Evolutionary conservation across 2,797 vertebrate species (phyloP), one percentile per base, ranked within the genome.

Genomic region (Jordanella pulchra): DNA sequence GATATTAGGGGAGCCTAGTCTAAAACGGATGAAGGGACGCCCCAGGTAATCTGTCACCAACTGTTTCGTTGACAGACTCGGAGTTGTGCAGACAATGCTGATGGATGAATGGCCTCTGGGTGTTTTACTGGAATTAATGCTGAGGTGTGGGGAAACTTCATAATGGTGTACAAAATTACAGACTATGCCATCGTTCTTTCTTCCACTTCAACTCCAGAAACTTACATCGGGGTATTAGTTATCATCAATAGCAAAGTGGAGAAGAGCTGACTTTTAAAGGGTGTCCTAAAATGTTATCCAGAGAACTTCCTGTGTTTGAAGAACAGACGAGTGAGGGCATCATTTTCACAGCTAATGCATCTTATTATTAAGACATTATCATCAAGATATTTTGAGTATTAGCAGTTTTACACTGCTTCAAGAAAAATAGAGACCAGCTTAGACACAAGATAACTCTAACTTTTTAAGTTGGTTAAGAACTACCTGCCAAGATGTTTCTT

Each of bases 41-140:
- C 17, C 28, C 14, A 10, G 75, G 82, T 84, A 72, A 89, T 93
- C 85, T 73, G 85, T 93, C 91, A 88, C 80, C 66, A 0, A 39
- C 51, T 50, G 71, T 64, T 39, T 35, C 69, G 44, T 28, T 82
- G 88, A 90, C 86, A 90, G 77, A 78, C 80, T 71, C 30, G 7
- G 64, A 80, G 83, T 79, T 76, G 71, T 63, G 30, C 69, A 69
- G 68, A 72, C 48, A 12, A 54, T 72, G 81, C 75, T 85, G 85
- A 86, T 76, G 65, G 86, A 90, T 85, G 87, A 71, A 6, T 7
- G 39, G 54, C 64, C 53, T 28, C 72, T 7, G 65, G 76, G 56
- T 3, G 10, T 64, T 81, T 82, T 81, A 44, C 55, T 39, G 72
- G 74, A 71, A 77, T 67, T 51, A 51, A 64, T 53, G 76, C 48